Conservation (phyloP, 2,113 vertebrate species). For the Lepus timidus region DNA sequence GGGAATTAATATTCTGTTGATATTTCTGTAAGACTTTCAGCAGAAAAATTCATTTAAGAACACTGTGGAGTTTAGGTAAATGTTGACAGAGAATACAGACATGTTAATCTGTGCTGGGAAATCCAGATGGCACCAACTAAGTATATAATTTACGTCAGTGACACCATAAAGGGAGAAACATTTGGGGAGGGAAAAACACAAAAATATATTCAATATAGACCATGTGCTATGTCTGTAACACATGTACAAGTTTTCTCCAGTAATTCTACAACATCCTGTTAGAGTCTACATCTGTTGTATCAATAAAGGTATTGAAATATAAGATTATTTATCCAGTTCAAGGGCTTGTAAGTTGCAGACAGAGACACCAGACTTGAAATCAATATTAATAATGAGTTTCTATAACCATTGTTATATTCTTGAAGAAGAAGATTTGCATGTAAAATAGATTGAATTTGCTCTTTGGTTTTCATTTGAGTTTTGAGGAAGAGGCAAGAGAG, state of each 20-base stretch:
- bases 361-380: constrained; percentile 5
- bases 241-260: neutral
- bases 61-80: neutral
- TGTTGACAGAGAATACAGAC: neutral
- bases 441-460: neutral
- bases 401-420: neutral
- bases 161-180: neutral
- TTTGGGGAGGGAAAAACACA: neutral
- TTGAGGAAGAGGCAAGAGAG: neutral
- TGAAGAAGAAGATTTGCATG: neutral
- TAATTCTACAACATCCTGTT: neutral
- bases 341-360: neutral
- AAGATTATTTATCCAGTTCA: neutral
- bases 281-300: neutral
- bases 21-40: neutral
- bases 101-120: neutral
- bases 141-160: neutral
- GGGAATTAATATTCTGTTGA: neutral
- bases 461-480: constrained; percentile 5
- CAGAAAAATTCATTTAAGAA: neutral
- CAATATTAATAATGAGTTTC: neutral
- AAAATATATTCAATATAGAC: neutral
- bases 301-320: neutral
- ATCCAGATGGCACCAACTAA: neutral
- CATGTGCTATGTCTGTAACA: neutral